Percentiles rank a stretch among this genome's conserved stretches.
phyloP scores from a whole-genome alignment of 64 coral and sea anemone species.

The Montipora capricornis region DNA sequence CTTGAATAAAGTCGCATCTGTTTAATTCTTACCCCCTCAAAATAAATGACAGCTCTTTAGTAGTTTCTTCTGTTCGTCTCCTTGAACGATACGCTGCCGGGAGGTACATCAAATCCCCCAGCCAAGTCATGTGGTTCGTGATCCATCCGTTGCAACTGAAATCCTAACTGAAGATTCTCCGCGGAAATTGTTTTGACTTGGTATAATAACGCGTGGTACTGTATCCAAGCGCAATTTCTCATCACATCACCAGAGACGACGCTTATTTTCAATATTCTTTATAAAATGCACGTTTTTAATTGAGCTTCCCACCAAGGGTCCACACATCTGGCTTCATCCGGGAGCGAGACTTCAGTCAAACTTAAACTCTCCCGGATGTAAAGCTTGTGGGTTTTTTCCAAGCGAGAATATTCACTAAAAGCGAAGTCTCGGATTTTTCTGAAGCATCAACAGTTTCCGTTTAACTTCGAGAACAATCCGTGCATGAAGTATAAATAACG shows the following conservation, averaged over 20 bases:
- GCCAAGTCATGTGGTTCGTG: constrained; percentile 12
- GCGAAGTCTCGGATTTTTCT: neutral
- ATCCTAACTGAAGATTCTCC: neutral
- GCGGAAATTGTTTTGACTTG: constrained; percentile 26
- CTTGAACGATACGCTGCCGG: constrained; percentile 17
- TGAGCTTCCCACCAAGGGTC: constrained; percentile 47
- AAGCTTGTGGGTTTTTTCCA: neutral
- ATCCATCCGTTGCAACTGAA: constrained; percentile 27
- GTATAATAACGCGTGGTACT: neutral
- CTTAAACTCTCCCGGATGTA: constrained; percentile 26
- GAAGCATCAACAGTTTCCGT: neutral
- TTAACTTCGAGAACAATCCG: neutral
- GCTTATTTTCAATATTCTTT: constrained; percentile 50
- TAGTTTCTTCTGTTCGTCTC: constrained; percentile 16
- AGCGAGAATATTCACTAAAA: neutral
- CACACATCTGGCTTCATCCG: constrained; percentile 37
- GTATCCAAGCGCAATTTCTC: constrained; percentile 22
- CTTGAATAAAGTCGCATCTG: neutral
- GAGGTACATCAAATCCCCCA: constrained; percentile 48
- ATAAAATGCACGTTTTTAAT: constrained; percentile 53
- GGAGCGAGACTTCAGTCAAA: neutral
- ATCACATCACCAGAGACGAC: constrained; percentile 13
- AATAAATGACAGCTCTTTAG: constrained; percentile 32
- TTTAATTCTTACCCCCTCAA: constrained; percentile 37
- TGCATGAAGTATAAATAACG: neutral